These are phyloP conservation scores for Furcula furcula DNA, from an alignment of 2,888 invertebrate genomes.

Conservation along the genomic window DNA sequence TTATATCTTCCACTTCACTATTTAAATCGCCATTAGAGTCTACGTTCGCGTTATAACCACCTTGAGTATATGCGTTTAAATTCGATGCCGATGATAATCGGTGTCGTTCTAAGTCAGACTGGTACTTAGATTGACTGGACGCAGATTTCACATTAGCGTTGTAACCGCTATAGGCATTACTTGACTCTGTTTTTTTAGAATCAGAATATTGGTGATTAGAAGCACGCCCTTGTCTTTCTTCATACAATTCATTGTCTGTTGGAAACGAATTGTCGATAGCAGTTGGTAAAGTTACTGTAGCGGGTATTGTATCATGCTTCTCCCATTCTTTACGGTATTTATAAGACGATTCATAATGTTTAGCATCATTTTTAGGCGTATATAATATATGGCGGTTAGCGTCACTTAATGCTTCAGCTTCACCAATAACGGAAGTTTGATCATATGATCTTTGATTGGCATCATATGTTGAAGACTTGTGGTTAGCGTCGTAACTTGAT, in stretches of 20 bases:
- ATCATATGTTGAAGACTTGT: constrained; percentile 12
- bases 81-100: constrained; percentile 26
- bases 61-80: constrained; percentile 28
- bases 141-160: constrained; percentile 42
- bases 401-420: constrained; percentile 47
- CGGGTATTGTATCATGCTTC: constrained; percentile 57
- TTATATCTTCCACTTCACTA: constrained; percentile 39
- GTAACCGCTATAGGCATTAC: constrained; percentile 38
- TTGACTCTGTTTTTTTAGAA: constrained; percentile 36
- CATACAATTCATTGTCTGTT: constrained; percentile 55
- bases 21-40: constrained; percentile 24
- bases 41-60: constrained; percentile 14
- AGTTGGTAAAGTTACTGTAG: constrained; percentile 27
- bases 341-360: constrained; percentile 67
- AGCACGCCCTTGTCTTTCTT: constrained; percentile 40
- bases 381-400: constrained; percentile 28
- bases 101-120: constrained; percentile 37
- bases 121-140: constrained; percentile 42
- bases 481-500: constrained; percentile 9
- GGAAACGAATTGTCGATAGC: constrained; percentile 48
- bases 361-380: constrained; percentile 39
- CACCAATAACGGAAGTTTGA: constrained; percentile 48
- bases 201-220: constrained; percentile 30
- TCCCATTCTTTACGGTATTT: constrained; percentile 73
- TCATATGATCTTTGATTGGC: constrained; percentile 36